Percentiles rank a stretch among this genome's conserved stretches.
phyloP scores from a whole-genome alignment of 2,888 invertebrate species.

The Cantharis nigra region DNA sequence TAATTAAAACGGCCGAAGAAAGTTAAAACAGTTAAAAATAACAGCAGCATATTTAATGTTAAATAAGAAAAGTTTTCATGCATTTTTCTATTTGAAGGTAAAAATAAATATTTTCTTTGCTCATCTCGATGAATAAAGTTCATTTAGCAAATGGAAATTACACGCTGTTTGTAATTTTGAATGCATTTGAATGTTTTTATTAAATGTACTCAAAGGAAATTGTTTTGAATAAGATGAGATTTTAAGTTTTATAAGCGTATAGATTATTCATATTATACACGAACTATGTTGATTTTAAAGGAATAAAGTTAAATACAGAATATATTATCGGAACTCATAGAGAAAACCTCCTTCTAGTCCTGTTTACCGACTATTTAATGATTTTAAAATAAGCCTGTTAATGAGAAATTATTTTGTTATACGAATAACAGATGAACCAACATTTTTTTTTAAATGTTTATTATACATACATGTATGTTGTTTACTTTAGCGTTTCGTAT shows the following conservation, averaged over 20 bases:
- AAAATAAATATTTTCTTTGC: not conserved
- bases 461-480: too few relatives aligned
- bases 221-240: not conserved
- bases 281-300: not conserved
- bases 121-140: not conserved
- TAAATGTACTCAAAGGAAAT: not conserved
- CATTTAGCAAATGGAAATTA: not conserved
- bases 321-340: too few relatives aligned
- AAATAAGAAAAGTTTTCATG: not conserved
- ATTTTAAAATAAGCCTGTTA: too few relatives aligned
- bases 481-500: too few relatives aligned
- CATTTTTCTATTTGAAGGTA: not conserved
- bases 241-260: not conserved
- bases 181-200: not conserved
- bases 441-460: too few relatives aligned
- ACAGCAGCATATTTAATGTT: too few relatives aligned
- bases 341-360: too few relatives aligned
- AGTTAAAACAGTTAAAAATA: too few relatives aligned
- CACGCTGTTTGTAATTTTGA: not conserved
- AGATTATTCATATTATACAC: not conserved
- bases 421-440: too few relatives aligned
- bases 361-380: too few relatives aligned
- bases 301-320: too few relatives aligned
- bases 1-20: not conserved
- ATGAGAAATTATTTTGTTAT: too few relatives aligned